Evolutionary conservation across 2,888 invertebrate genomes (phyloP).

Genomic region (Lycocerus yunnanus): DNA sequence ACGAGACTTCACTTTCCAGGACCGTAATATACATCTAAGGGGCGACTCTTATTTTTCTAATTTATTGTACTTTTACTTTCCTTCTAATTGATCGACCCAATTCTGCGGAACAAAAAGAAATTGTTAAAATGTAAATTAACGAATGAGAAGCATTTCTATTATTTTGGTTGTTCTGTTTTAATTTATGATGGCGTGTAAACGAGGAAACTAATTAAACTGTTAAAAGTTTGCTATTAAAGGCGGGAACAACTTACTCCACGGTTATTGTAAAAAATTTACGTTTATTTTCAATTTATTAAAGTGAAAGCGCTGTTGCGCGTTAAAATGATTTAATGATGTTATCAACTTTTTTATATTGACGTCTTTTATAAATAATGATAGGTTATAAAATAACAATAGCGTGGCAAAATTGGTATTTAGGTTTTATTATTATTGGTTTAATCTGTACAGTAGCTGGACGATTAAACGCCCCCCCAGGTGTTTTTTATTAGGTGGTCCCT

Average conservation of each 20-base stretch:
- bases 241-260: not conserved
- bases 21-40: not conserved
- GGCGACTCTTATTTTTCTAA: not conserved
- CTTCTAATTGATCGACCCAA: not conserved
- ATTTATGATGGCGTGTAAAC: not conserved
- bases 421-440: not conserved
- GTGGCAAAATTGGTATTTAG: not conserved
- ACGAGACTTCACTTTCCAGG: not conserved
- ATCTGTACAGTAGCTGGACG: not conserved
- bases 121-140: not conserved
- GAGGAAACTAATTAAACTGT: not conserved
- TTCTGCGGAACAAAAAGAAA: constrained; percentile 1
- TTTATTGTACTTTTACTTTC: not conserved
- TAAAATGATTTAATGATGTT: not conserved
- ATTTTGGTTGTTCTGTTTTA: not conserved
- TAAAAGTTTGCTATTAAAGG: not conserved
- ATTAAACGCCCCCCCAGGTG: not conserved
- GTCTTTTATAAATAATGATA: not conserved
- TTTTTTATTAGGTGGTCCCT: too few species aligned
- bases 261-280: not conserved
- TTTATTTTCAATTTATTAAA: not conserved
- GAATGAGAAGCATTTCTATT: not conserved
- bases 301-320: not conserved
- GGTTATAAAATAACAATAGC: not conserved
- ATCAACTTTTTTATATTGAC: not conserved